Percentiles rank a stretch among this genome's conserved stretches.
phyloP scores from a whole-genome alignment of 2,113 vertebrate species.

The Tyrannus savana region DNA sequence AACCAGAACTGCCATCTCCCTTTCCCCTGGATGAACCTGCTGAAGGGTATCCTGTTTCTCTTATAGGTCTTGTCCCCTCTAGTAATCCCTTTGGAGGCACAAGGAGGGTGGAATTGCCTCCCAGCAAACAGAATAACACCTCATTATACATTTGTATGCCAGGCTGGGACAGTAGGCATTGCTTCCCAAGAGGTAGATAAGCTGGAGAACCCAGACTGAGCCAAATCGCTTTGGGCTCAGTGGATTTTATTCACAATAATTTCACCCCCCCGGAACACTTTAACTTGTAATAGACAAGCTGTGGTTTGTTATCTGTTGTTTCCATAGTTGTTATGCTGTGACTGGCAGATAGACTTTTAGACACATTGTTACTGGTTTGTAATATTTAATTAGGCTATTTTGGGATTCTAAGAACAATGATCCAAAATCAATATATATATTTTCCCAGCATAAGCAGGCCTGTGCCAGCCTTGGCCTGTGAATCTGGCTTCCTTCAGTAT shows the following conservation, averaged over 20 bases:
- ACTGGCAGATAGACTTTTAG: background rate
- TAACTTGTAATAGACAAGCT: background rate
- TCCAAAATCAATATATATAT: slow-evolving; percentile 53
- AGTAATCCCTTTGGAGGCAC: fast-evolving
- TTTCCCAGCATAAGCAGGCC: slow-evolving; percentile 30
- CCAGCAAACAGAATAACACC: background rate
- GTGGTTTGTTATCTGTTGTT: slow-evolving; percentile 11
- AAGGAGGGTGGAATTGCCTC: background rate
- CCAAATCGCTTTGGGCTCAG: background rate
- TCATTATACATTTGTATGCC: background rate
- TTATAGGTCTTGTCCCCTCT: background rate
- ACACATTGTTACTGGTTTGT: background rate
- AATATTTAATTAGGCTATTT: slow-evolving; percentile 26
- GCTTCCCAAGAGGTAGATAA: background rate
- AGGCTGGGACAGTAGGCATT: background rate
- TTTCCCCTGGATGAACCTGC: background rate
- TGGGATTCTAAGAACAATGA: background rate
- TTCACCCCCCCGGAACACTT: background rate
- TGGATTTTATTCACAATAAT: background rate
- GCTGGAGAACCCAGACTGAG: background rate
- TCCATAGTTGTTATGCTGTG: background rate
- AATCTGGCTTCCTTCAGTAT: background rate
- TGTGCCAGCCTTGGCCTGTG: slow-evolving; percentile 24
- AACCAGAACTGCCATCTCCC: background rate
- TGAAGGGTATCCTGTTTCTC: background rate